Evolutionary conservation across 2,113 vertebrate species (phyloP), one percentile per base, ranked within the genome.

Genomic region (Ondatra zibethicus): DNA sequence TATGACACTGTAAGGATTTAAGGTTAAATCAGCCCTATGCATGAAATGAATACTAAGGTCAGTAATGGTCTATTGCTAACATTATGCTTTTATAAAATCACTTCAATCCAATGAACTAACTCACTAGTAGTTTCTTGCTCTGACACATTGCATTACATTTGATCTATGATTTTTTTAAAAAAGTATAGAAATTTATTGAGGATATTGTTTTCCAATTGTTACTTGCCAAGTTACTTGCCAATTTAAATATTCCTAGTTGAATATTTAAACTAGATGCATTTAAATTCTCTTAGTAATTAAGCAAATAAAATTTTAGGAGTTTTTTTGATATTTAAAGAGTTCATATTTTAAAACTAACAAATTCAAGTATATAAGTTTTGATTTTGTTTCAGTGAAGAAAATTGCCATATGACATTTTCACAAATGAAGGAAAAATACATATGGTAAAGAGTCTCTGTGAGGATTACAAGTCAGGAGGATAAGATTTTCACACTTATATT

Each of bases 371-470:
- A 73, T 0, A 58, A 92, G 58, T 84, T 70, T 95, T 85, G 5
- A 94, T 91, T 61, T 61, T 36, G 58, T 61, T 50, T 0, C 72
- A 89, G 29, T 94, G 52, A 93, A 95, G 66, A 95, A 93, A 88
- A 92, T 55, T 89, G 21, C 27, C 39, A 65, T 89, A 91, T 92
- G 85, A 97, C 55, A 88, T 77, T 63, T 96, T 96, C 77, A 94
- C 77, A 95, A 91, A 87, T 87, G 58, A 91, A 88, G 65, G 94
- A 93, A 84, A 58, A 33, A 92, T 52, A 86, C 95, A 97, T 95
- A 97, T 88, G 94, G 63, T 86, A 52, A 27, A 89, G 7, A 17
- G 31, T 86, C 65, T 82, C 68, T 92, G 45, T 92, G 89, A 94
- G 88, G 95, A 91, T 95, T 50, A 70, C 14, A 91, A 91, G 17